Conservation (phyloP, 2,113 vertebrate species). For the Brachionichthys hirsutus region DNA sequence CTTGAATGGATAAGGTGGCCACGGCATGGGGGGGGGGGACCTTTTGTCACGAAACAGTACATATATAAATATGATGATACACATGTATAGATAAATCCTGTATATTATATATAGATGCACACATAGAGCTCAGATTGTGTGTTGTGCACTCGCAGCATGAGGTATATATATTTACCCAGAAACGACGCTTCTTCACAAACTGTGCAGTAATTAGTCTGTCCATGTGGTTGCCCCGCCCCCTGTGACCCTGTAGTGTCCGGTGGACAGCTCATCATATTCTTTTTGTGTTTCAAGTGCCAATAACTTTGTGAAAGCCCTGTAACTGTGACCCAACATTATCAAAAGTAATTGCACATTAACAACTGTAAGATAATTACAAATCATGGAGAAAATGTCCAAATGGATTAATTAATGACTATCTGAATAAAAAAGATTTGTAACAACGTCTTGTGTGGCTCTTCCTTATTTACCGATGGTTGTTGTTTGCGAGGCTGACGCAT, state of each 20-base stretch:
- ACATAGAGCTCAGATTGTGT: slow-evolving; percentile 80
- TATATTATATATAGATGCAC: slow-evolving; percentile 82
- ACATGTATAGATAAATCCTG: slow-evolving; percentile 79
- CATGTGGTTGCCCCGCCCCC: slow-evolving; percentile 63
- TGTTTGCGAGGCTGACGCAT: too few relatives aligned
- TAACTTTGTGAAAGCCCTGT: slow-evolving; percentile 85
- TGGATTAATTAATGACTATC: slow-evolving; percentile 80
- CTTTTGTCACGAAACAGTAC: slow-evolving; percentile 74
- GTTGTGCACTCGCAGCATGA: slow-evolving; percentile 85
- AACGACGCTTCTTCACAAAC: slow-evolving; percentile 72
- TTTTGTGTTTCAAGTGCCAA: slow-evolving; percentile 91
- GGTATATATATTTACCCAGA: slow-evolving; percentile 80
- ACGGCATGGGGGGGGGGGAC: slow-evolving; percentile 64
- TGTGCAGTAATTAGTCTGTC: slow-evolving; percentile 68
- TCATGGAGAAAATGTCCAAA: slow-evolving; percentile 81
- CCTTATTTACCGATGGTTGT: background rate
- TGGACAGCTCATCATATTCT: slow-evolving; percentile 75
- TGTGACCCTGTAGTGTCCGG: slow-evolving; percentile 77
- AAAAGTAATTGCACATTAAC: slow-evolving; percentile 93
- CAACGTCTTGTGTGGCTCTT: slow-evolving; percentile 62
- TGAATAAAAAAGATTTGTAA: slow-evolving; percentile 89
- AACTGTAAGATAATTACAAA: slow-evolving; percentile 84
- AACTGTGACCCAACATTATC: slow-evolving; percentile 86
- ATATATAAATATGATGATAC: slow-evolving; percentile 78
- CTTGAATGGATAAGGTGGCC: slow-evolving; percentile 69